Evolutionary conservation across 2,797 vertebrate genomes (phyloP).

Genomic region (Gambelia wislizenii): DNA sequence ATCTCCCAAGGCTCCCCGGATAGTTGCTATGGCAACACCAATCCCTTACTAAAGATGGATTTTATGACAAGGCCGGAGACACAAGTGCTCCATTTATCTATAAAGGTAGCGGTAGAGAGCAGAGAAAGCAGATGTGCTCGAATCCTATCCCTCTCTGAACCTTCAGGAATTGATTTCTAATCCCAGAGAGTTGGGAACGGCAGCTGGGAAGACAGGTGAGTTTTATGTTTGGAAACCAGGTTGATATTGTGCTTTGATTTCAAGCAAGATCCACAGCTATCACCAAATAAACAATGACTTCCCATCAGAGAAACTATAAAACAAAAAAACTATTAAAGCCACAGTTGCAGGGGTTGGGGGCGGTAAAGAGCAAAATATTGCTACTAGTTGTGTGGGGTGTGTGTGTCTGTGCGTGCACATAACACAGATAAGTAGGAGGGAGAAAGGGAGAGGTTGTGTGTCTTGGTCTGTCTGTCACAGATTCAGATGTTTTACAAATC

Average conservation of each 20-base stretch:
- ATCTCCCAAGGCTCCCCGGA: conserved; percentile 26
- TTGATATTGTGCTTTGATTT: accelerated
- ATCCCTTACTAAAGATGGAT: conserved; percentile 35
- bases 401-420: no score
- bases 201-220: not conserved
- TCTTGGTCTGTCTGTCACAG: not conserved
- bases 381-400: not conserved
- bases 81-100: conserved; percentile 6
- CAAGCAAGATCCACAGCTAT: not conserved
- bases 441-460: not conserved
- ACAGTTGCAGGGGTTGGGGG: no score
- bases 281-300: conserved; percentile 8
- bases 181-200: accelerated
- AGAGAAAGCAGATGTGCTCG: not conserved
- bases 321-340: not conserved
- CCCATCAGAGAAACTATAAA: conserved; percentile 31
- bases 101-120: not conserved
- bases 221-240: conserved; percentile 2
- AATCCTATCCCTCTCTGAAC: conserved; percentile 18
- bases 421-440: no score
- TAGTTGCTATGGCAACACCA: conserved; percentile 41
- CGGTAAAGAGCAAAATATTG: not conserved
- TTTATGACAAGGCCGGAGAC: conserved; percentile 30
- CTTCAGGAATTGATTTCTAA: conserved; percentile 24
- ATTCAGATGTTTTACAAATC: conserved; percentile 34